A percentile compares a stretch with the other conserved stretches of the same genome.
Conservation (phyloP, 2,797 vertebrate genomes). For the Nothura maculosa region DNA sequence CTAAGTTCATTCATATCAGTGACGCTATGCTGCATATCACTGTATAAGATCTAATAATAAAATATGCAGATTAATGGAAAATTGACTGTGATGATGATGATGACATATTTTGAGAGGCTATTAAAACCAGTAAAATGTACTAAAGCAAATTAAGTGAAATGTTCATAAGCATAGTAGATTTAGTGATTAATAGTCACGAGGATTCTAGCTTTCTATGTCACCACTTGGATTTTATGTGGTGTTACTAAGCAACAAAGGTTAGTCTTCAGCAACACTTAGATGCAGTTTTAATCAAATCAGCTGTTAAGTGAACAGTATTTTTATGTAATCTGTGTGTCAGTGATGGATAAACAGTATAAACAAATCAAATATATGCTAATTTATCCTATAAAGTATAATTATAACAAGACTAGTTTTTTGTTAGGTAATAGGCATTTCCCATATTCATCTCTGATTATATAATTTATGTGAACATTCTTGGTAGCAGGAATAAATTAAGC, state of each 20-base stretch:
- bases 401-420: neutral
- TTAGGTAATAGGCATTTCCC: neutral
- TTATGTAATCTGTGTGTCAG: constrained; percentile 9
- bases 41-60: neutral
- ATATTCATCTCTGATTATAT: neutral
- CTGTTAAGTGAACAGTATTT: constrained; percentile 49
- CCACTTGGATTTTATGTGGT: constrained; percentile 44
- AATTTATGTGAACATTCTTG: neutral
- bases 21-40: neutral
- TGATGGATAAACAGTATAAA: neutral
- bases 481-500: neutral
- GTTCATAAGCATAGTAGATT: constrained; percentile 40
- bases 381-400: neutral
- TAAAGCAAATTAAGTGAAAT: neutral
- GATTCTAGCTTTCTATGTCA: constrained; percentile 44
- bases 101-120: neutral
- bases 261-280: constrained; percentile 51
- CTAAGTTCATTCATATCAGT: neutral
- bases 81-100: neutral
- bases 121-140: neutral
- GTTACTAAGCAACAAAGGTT: constrained; percentile 74
- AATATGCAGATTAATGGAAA: neutral
- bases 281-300: constrained; percentile 58
- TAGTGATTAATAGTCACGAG: constrained; percentile 58
- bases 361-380: constrained; percentile 21